Conservation (phyloP, 2,113 vertebrate species). For the Nesoenas mayeri region DNA sequence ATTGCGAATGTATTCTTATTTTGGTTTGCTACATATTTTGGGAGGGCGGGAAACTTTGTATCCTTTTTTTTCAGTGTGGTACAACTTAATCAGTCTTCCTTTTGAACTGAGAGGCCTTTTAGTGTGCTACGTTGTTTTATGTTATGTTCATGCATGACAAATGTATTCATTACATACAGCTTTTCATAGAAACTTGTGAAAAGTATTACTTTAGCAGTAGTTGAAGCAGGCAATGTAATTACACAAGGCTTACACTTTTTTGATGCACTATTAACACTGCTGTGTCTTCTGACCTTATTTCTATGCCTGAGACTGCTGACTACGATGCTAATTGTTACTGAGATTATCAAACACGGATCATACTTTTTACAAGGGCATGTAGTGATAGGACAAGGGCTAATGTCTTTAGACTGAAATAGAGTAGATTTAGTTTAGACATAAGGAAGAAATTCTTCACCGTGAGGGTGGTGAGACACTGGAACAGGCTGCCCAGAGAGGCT, state of each 20-base stretch:
- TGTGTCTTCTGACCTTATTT: not conserved
- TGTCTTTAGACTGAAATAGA: too few relatives aligned
- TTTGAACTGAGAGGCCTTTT: not conserved
- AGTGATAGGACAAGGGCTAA: too few relatives aligned
- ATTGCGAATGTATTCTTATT: not conserved
- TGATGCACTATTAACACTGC: not conserved
- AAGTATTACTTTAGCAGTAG: not conserved
- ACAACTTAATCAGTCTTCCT: not conserved
- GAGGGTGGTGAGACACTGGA: too few relatives aligned
- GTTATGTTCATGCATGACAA: not conserved
- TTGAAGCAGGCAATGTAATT: not conserved
- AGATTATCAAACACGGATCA: not conserved
- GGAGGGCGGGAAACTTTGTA: accelerated
- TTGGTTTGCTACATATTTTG: not conserved
- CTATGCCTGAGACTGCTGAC: not conserved
- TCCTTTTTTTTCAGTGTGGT: not conserved
- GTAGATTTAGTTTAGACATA: too few relatives aligned
- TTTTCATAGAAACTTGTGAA: not conserved
- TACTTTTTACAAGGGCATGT: not conserved
- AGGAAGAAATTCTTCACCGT: too few relatives aligned
- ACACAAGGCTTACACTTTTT: not conserved
- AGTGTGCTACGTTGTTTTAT: not conserved
- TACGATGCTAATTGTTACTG: not conserved
- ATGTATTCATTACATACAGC: not conserved
- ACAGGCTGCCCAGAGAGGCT: too few relatives aligned